Percentiles rank a stretch among this genome's conserved stretches.
These are phyloP conservation scores for Periplaneta americana DNA, from an alignment of 1,140 invertebrate species.

Conservation along the genomic window DNA sequence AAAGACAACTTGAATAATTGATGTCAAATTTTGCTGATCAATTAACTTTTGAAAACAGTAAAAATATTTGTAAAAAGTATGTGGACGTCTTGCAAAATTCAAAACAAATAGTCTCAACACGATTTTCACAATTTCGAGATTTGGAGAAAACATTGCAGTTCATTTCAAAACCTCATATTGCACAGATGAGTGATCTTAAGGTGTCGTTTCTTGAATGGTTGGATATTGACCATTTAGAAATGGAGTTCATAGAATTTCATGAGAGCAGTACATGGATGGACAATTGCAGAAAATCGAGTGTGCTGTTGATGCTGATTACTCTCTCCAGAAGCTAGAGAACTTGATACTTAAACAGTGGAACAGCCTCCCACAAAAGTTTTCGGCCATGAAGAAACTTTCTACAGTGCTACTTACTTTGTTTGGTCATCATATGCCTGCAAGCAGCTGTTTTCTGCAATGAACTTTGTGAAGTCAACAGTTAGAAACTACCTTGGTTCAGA, in stretches of 20 bases:
- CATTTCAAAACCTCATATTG: not conserved
- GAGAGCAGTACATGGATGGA: not conserved
- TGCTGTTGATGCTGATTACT: not conserved
- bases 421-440: not conserved
- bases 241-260: not conserved
- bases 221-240: not conserved
- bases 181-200: not conserved
- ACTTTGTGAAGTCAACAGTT: not conserved
- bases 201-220: not conserved
- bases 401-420: not conserved
- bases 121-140: not conserved
- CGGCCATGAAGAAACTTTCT: not conserved
- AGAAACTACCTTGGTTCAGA: not conserved
- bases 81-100: not conserved
- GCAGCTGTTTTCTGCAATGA: not conserved
- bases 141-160: not conserved
- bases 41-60: not conserved
- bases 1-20: not conserved
- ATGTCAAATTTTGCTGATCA: not conserved
- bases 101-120: too few relatives aligned
- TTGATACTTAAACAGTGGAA: not conserved
- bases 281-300: not conserved
- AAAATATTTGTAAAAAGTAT: not conserved
- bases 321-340: not conserved
- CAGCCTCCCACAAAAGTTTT: not conserved